Conservation (phyloP, 2,888 invertebrate species). For the Parnassius mnemosyne region DNA sequence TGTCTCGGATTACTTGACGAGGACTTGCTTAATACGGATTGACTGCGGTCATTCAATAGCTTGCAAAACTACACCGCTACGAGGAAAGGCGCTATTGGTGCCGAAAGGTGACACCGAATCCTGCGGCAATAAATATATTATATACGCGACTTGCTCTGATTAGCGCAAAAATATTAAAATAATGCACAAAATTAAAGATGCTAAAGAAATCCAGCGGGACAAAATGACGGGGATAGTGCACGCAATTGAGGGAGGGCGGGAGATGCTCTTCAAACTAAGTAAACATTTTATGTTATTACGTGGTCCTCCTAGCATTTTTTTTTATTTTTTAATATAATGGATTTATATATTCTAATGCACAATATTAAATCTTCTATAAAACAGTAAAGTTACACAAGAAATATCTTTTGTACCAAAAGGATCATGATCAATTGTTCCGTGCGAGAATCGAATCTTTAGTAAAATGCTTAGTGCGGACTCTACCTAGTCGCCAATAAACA, state of each 20-base stretch:
- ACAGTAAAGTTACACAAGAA: no score
- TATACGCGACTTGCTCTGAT: constrained; percentile 47
- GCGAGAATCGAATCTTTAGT: no score
- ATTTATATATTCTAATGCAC: no score
- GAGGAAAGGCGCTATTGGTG: constrained; percentile 69
- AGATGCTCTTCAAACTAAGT: not conserved
- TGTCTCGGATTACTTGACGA: constrained; percentile 64
- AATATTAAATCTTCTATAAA: no score
- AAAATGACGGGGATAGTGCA: not conserved
- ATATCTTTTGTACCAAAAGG: no score
- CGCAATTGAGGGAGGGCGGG: no score
- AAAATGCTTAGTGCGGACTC: no score
- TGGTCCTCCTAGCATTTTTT: no score
- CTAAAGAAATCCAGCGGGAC: not conserved
- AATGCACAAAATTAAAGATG: constrained; percentile 23
- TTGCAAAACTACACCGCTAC: constrained; percentile 65
- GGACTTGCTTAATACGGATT: constrained; percentile 69
- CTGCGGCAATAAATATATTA: constrained; percentile 61
- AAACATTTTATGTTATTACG: not conserved
- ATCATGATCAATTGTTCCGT: no score
- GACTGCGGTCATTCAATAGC: constrained; percentile 74
- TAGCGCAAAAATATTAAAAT: not conserved
- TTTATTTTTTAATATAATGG: no score
- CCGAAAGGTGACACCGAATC: constrained; percentile 73
- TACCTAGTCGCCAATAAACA: no score